phyloP scores from a whole-genome alignment of 64 coral and sea anemone species.

The Astreopora myriophthalma region DNA sequence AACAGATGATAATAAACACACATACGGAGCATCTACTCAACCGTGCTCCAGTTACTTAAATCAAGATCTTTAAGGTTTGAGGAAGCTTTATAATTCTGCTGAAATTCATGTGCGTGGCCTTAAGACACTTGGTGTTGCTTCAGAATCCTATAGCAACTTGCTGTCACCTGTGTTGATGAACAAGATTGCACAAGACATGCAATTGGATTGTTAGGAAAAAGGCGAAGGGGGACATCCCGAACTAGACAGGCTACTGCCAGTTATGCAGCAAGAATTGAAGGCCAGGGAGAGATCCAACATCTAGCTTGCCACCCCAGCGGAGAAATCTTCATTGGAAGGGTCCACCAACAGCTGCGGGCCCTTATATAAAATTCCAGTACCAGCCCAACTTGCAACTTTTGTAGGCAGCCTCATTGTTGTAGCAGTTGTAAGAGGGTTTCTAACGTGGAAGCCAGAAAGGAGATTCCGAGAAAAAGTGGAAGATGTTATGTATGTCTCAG shows the following conservation, averaged over 20 bases:
- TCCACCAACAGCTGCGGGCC: not conserved
- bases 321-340: not conserved
- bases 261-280: not conserved
- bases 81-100: not conserved
- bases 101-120: constrained; percentile 7
- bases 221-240: not conserved
- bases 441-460: not conserved
- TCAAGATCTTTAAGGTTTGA: not conserved
- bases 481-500: not conserved
- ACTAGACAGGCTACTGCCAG: not conserved
- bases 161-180: constrained; percentile 1
- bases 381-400: constrained; percentile 16
- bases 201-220: not conserved
- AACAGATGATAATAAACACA: constrained; percentile 58
- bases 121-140: constrained; percentile 18
- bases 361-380: not conserved
- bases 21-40: constrained; percentile 53
- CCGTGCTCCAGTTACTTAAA: not conserved
- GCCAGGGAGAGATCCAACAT: not conserved
- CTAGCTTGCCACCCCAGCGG: not conserved
- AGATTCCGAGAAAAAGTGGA: not conserved
- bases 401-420: not conserved
- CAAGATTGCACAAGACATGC: not conserved
- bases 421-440: not conserved
- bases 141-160: constrained; percentile 29